Base-by-base conservation (phyloP, 2,113 vertebrate genomes). In the Pelvicachromis taeniatus region DNA sequence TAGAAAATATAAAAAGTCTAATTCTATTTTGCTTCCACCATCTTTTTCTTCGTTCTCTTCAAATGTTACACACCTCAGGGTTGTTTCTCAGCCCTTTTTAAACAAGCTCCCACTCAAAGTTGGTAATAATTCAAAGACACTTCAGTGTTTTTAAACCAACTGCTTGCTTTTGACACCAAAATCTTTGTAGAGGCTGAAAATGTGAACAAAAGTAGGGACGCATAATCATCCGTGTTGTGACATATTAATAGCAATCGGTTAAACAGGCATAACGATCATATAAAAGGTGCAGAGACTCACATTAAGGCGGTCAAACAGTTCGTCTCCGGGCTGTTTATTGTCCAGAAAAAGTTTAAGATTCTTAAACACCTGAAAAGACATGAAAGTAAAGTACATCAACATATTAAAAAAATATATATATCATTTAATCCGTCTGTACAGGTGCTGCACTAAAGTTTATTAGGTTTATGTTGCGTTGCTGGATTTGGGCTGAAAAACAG, bases 351-450 rank as follows among this genome's bases (percentile, higher is more conserved):
- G 90, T 83, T 95, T 95, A 78, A 96, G 92, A 92, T 92, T 97
- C 95, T 97, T 97, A 94, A 97, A 97, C 88, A 97, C 95, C 96
- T 97, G 92, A 89, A 88, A 95, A 68, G 2, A 88, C 4, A 86
- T 3, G 85, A 4, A 92, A 54, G 14, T 31, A 26, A 13, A 61
- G n/a, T 17, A 45, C 5, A 80, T 50, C 16, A 48, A 48, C 14
- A 0, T 50, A 4, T 9, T 40, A 33, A 19, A n/a, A 6, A 45
- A 50, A 19, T 17, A 48, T 17, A 45, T 19, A 19, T 17, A 48
- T 17, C 9, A 19, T 29, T 26, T 48, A 45, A 45, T 29, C 26
- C 40, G 17, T 26, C 21, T 70, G 21, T 33, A 9, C 7, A 42
- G 38, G 7, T 23, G n/a, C n/a, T 68, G 38, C 38, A 70, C 3